phyloP scores from a whole-genome alignment of 2,797 vertebrate genomes.

The Brachyrhaphis roseni region DNA sequence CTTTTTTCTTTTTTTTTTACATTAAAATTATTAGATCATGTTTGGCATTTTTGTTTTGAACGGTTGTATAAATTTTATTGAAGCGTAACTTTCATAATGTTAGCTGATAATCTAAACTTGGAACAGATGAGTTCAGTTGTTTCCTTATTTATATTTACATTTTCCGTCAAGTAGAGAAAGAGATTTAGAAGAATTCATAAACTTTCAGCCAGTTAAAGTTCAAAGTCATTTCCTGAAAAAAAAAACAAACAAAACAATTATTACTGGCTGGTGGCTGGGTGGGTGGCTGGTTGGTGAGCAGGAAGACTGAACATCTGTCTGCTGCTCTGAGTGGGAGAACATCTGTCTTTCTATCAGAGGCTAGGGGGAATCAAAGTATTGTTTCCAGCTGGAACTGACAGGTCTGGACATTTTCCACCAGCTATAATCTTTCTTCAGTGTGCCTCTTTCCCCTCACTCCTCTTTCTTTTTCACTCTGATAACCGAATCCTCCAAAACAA shows the following conservation, averaged over 20 bases:
- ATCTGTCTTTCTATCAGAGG: conserved; percentile 60
- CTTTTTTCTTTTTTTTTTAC: not conserved
- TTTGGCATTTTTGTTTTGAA: not conserved
- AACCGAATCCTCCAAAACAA: conserved; percentile 31
- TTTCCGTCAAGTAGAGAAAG: not conserved
- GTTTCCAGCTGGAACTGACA: conserved; percentile 85
- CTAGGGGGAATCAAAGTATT: conserved; percentile 72
- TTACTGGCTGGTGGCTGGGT: not conserved
- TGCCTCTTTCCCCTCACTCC: conserved; percentile 20
- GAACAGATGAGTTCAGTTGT: not conserved
- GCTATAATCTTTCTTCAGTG: conserved; percentile 56
- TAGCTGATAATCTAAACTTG: not conserved
- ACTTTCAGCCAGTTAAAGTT: not conserved
- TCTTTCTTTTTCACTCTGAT: conserved; percentile 29
- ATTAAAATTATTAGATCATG: not conserved
- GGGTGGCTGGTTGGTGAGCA: not conserved
- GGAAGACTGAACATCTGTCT: not conserved
- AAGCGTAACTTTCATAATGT: not conserved
- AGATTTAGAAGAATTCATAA: not conserved
- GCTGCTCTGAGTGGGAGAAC: conserved; percentile 24
- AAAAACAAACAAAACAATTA: not conserved
- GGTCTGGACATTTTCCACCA: conserved; percentile 80
- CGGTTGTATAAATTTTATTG: not conserved
- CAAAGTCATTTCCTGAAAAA: not conserved
- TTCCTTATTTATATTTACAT: not conserved